Evolutionary conservation across 1,140 invertebrate species (phyloP).

Genomic region (Euura lappo): DNA sequence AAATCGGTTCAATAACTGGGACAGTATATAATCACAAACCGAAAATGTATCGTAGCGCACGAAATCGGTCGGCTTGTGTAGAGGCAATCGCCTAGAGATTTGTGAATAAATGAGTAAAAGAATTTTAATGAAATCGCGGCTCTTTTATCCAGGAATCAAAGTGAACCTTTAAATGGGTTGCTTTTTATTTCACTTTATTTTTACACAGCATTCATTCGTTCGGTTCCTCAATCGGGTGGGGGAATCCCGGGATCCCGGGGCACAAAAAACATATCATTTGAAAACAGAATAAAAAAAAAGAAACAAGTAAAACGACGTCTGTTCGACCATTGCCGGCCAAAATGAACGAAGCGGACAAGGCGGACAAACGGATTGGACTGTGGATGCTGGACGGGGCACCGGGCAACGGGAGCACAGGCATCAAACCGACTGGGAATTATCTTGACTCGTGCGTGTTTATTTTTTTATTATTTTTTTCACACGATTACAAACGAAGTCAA

Average conservation of each 20-base stretch:
- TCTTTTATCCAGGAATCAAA: slow-evolving; percentile 4
- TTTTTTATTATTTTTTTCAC: slow-evolving; percentile 24
- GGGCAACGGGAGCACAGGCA: background rate
- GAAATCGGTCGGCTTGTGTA: too few species aligned
- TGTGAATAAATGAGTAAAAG: background rate
- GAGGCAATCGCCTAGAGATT: background rate
- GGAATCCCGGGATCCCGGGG: slow-evolving; percentile 27
- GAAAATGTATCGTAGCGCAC: too few species aligned
- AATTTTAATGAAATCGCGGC: background rate
- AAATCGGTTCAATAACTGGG: too few species aligned
- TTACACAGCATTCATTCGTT: slow-evolving; percentile 3
- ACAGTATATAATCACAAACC: too few species aligned
- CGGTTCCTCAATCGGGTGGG: slow-evolving; percentile 9
- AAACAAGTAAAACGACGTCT: slow-evolving; percentile 31
- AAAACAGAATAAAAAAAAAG: slow-evolving; percentile 13
- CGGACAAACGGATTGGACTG: slow-evolving; percentile 21
- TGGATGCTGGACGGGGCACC: slow-evolving; percentile 6
- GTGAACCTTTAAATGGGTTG: background rate
- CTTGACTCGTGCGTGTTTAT: slow-evolving; percentile 40
- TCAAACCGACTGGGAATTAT: slow-evolving; percentile 27
- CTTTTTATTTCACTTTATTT: background rate
- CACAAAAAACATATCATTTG: slow-evolving; percentile 39
- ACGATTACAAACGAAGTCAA: slow-evolving; percentile 56
- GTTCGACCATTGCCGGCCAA: slow-evolving; percentile 27
- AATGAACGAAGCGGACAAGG: slow-evolving; percentile 23